A percentile compares a stretch with the other conserved stretches of the same genome.
phyloP scores from a whole-genome alignment of 2,888 invertebrate species.

The Acholoe squamosa region DNA sequence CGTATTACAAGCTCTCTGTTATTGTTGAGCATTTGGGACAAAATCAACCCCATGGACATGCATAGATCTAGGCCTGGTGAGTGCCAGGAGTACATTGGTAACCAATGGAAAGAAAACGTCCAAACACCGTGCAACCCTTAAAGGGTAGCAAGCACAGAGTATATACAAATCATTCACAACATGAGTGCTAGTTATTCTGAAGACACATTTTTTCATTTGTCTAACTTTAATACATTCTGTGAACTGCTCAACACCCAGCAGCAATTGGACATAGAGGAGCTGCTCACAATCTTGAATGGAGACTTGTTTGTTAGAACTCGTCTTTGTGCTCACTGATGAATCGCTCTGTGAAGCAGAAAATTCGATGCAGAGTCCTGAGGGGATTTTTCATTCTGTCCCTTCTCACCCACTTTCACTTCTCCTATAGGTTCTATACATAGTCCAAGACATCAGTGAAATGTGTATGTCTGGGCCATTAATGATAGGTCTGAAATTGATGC shows the following conservation, averaged over 20 bases:
- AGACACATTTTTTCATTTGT: too few relatives aligned
- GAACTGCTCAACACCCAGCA: background rate
- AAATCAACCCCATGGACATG: too few relatives aligned
- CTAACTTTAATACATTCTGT: too few relatives aligned
- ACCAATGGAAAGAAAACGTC: too few relatives aligned
- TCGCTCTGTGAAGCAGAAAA: conserved; percentile 1
- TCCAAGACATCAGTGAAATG: background rate
- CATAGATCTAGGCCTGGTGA: too few relatives aligned
- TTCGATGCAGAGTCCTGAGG: background rate
- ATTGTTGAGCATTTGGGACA: too few relatives aligned
- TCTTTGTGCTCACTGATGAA: conserved; percentile 1
- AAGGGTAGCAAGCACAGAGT: too few relatives aligned
- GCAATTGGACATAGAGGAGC: background rate
- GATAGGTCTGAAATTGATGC: background rate
- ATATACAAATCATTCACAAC: too few relatives aligned
- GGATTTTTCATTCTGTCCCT: background rate
- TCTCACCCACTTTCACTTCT: background rate
- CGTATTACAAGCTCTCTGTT: too few relatives aligned
- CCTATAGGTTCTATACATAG: background rate
- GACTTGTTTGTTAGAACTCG: background rate
- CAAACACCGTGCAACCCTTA: too few relatives aligned
- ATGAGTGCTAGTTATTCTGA: too few relatives aligned
- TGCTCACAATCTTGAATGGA: background rate
- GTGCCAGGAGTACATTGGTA: too few relatives aligned
- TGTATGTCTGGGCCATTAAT: background rate